Evolutionary conservation across 2,888 invertebrate species (phyloP), one percentile per base, ranked within the genome.

Genomic region (Phyllotreta cruciferae): DNA sequence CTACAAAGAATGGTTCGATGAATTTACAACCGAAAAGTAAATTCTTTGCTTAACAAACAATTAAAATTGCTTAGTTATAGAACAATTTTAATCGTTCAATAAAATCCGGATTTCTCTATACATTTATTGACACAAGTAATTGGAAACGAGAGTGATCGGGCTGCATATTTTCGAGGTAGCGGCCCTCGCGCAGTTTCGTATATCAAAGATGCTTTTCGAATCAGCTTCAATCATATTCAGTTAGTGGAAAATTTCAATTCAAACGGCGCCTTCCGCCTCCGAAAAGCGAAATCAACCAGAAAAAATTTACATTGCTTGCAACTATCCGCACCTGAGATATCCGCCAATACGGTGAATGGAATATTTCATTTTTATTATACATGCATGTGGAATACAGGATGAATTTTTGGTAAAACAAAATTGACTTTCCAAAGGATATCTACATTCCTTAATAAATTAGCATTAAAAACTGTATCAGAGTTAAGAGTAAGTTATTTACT

Each of bases 201-300:
- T 37, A 52, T 49, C 38, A 35, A 54, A 54, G 34, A 24, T 54
- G 42, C 52, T 39, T 42, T 39, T 53, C 24, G 39, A 34, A 50
- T 50, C 49, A 41, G 50, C 57, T 57, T 50, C 56, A 56, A 56
- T 56, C 38, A 56, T 49, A 56, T 56, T 49, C 57, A 39, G 39
- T 50, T 50, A 50, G 50, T 41, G 57, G 49, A 57, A 57, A 57
- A 57, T 57, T 57, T 38, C 49, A 35, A 50, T 49, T 38, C 47
- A 37, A 44, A 7, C 10, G 56, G 39, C 41, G 45, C 41, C 37
- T 57, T 56, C 11, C 54, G 24, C 42, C 42, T 24, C 34, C 34
- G 56, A 34, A 56, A 56, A 37, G 10, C 47, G 14, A 56, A 56
- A 47, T 56, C 47, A 47, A 39, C 41, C 35, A 41, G 57, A 57